These are phyloP conservation scores for Ernsta delagoae DNA, from an alignment of 2,888 invertebrate species.

Conservation along the genomic window DNA sequence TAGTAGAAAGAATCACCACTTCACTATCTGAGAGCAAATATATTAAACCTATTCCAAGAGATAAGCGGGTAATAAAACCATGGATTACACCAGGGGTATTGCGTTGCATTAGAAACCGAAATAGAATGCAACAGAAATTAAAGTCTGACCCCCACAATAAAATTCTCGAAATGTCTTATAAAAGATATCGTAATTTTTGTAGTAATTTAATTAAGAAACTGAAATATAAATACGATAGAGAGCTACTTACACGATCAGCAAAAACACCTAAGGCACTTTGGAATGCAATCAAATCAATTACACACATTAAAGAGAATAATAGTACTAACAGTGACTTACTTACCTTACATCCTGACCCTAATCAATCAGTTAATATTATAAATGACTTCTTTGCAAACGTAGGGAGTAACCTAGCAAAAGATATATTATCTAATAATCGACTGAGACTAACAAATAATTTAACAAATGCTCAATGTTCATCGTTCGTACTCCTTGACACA, in stretches of 20 bases:
- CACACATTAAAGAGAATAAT: too few species aligned
- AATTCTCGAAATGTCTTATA: neutral
- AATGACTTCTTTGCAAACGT: conserved; percentile 2
- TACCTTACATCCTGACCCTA: too few species aligned
- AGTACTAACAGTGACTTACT: too few species aligned
- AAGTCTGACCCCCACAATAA: conserved; percentile 13
- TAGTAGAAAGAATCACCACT: neutral
- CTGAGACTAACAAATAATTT: too few species aligned
- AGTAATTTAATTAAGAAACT: conserved; percentile 13
- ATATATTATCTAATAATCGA: too few species aligned
- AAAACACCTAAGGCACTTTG: conserved; percentile 5
- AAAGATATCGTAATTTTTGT: conserved; percentile 13
- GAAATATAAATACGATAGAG: conserved; percentile 6
- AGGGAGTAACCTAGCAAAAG: neutral
- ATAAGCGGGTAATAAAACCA: neutral
- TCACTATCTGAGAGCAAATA: neutral
- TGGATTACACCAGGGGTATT: conserved; percentile 14
- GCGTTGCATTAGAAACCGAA: conserved; percentile 10
- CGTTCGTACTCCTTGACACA: too few species aligned
- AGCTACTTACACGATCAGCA: neutral
- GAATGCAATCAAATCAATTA: neutral
- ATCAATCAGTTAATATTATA: too few species aligned
- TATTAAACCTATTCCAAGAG: conserved; percentile 5
- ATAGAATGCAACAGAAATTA: conserved; percentile 16
- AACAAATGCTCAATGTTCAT: too few species aligned